Evolutionary conservation across 2,888 invertebrate genomes (phyloP).

Genomic region (Tortrix viridana): DNA sequence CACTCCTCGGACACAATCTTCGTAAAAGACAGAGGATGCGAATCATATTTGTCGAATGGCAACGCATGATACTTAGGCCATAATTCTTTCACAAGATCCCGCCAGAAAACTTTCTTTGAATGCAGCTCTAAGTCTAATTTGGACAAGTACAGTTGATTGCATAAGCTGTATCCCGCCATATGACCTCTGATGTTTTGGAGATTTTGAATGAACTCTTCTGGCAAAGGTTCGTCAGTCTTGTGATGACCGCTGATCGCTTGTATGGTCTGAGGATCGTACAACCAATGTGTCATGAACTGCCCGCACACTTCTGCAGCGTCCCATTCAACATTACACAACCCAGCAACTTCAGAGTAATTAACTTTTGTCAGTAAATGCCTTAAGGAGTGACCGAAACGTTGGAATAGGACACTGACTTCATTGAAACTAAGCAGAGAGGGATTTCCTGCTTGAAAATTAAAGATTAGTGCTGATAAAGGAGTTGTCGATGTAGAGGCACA

Average conservation of each 20-base stretch:
- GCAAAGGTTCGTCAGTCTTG: constrained; percentile 88
- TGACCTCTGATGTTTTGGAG: constrained; percentile 87
- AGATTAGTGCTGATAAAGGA: constrained; percentile 92
- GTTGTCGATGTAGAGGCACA: constrained; percentile 86
- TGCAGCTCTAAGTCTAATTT: constrained; percentile 93
- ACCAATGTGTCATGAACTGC: constrained; percentile 92
- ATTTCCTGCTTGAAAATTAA: constrained; percentile 90
- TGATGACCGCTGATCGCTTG: constrained; percentile 89
- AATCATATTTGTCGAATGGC: constrained; percentile 90
- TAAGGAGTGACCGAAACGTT: constrained; percentile 93
- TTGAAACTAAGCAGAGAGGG: constrained; percentile 89
- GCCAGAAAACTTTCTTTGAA: constrained; percentile 91
- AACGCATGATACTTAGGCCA: constrained; percentile 93
- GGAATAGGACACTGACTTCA: constrained; percentile 91
- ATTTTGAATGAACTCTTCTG: constrained; percentile 86
- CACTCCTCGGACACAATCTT: constrained; percentile 93
- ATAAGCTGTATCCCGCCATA: constrained; percentile 91
- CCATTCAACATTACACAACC: constrained; percentile 95
- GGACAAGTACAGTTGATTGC: constrained; percentile 91
- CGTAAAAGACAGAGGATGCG: constrained; percentile 93
- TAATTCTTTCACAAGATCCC: constrained; percentile 88
- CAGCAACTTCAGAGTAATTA: constrained; percentile 93
- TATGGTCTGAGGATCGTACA: constrained; percentile 86
- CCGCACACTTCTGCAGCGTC: constrained; percentile 94
- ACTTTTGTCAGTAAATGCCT: constrained; percentile 93